These are phyloP conservation scores for Peromyscus eremicus DNA, from an alignment of 2,797 vertebrate species.

Conservation along the genomic window DNA sequence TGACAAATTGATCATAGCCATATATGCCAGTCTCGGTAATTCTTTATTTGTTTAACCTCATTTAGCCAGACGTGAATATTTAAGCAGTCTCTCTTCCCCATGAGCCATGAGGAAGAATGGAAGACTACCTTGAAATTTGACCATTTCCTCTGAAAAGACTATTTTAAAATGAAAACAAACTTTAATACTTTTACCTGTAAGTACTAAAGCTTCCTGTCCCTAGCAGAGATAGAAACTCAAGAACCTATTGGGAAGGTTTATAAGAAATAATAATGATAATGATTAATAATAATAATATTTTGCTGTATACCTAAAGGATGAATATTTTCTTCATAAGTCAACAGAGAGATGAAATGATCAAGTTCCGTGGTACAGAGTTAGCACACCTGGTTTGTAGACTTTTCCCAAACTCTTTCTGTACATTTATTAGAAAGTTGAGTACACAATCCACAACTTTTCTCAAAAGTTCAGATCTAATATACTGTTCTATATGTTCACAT, in stretches of 20 bases:
- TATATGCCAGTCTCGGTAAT: background rate
- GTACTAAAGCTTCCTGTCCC: background rate
- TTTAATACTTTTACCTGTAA: background rate
- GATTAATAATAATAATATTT: background rate
- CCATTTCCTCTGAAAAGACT: background rate
- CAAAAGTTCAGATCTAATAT: background rate
- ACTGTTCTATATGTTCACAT: background rate
- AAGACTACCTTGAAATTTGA: background rate
- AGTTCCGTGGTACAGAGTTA: fast-evolving
- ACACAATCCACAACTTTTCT: background rate
- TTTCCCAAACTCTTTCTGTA: background rate
- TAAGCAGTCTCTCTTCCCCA: background rate
- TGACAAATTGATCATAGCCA: background rate
- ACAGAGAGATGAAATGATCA: background rate
- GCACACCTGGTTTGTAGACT: fast-evolving
- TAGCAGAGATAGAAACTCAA: background rate
- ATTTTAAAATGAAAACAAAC: background rate
- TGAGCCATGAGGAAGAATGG: background rate
- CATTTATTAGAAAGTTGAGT: background rate
- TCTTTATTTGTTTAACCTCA: background rate
- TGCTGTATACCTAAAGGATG: background rate
- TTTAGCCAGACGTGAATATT: background rate
- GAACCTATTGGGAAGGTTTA: background rate
- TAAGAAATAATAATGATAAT: background rate
- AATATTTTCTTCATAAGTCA: background rate